phyloP scores from a whole-genome alignment of 2,797 vertebrate species.

The Pteronotus mesoamericanus region DNA sequence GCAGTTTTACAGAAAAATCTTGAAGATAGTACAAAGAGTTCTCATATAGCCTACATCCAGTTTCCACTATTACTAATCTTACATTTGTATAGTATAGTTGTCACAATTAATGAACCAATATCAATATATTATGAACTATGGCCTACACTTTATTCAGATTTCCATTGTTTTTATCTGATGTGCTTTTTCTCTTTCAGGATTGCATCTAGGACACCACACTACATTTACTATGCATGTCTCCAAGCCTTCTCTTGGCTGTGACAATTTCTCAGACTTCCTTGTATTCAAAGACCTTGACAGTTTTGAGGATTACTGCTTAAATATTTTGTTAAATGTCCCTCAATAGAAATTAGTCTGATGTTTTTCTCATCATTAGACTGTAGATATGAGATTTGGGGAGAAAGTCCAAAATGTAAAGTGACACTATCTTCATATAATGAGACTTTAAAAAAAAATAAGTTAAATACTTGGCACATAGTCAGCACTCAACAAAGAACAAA shows the following conservation, averaged over 20 bases:
- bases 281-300: not conserved
- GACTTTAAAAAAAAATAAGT: not conserved
- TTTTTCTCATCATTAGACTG: not conserved
- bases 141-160: not conserved
- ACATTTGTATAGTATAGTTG: not conserved
- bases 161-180: not conserved
- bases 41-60: too few relatives aligned
- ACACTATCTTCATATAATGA: not conserved
- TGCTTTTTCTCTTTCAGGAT: not conserved
- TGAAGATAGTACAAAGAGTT: not conserved
- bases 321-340: not conserved
- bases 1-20: not conserved
- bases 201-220: not conserved
- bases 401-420: not conserved
- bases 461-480: not conserved
- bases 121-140: not conserved
- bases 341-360: not conserved
- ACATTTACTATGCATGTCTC: not conserved
- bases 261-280: not conserved
- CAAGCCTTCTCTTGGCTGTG: not conserved
- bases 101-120: not conserved
- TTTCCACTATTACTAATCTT: not conserved
- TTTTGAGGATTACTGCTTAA: not conserved
- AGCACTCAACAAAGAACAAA: not conserved
- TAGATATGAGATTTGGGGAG: not conserved